phyloP scores from a whole-genome alignment of 2,888 invertebrate genomes.

The Luperina nickerlii region DNA sequence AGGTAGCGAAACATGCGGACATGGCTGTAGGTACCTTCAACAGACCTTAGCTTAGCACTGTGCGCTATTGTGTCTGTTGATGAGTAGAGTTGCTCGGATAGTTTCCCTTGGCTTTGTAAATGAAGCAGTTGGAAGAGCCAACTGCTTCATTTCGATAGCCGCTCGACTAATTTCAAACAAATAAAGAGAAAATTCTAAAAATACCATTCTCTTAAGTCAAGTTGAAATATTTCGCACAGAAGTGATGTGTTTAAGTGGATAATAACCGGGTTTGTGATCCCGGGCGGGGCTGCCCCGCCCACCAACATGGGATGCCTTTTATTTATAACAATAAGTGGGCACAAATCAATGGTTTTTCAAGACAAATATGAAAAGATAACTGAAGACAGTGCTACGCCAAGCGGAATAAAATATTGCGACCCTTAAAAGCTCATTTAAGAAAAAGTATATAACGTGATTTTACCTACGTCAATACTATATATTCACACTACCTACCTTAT shows the following conservation, averaged over 20 bases:
- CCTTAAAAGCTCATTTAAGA: not conserved
- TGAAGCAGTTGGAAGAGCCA: not conserved
- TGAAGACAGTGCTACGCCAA: conserved; percentile 19
- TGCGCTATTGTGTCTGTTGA: not conserved
- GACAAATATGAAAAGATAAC: conserved; percentile 43
- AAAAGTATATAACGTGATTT: not conserved
- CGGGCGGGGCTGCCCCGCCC: conserved; percentile 85
- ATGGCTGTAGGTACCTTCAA: not conserved
- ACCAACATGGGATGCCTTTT: conserved; percentile 77
- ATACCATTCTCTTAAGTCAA: conserved; percentile 50
- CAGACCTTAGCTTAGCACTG: not conserved
- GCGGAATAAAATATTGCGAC: not conserved
- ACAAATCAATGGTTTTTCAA: conserved; percentile 56
- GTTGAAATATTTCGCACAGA: conserved; percentile 82
- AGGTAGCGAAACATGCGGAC: no score
- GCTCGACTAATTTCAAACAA: conserved; percentile 13
- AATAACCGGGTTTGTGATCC: conserved; percentile 82
- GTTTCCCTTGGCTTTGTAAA: not conserved
- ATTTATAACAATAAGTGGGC: conserved; percentile 68
- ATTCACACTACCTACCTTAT: not conserved
- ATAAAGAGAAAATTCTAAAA: conserved; percentile 28
- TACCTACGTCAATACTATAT: not conserved
- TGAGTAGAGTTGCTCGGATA: not conserved
- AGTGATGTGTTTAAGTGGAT: conserved; percentile 89
- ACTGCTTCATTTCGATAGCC: not conserved